Base-by-base conservation (phyloP, 2,113 vertebrate genomes). In the Seriola dumerili region DNA sequence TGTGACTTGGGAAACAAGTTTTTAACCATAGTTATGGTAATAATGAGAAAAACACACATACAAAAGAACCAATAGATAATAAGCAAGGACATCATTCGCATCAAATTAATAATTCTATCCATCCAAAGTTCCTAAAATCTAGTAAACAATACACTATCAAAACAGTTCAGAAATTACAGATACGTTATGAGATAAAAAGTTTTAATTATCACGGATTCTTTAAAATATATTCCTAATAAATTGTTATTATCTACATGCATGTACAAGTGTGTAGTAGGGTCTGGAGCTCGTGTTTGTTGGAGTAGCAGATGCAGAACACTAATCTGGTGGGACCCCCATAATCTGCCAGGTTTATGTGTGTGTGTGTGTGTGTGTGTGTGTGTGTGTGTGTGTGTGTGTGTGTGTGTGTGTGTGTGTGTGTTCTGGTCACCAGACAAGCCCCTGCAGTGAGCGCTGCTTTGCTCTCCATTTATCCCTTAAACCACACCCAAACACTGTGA, bases 321-420 rank as follows among this genome's bases (percentile, higher is more conserved):
- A 93, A 94, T 93, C 93, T 91, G 72, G 80, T 70, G 78, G 79
- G 88, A 85, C 83, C 87, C 83, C 80, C 63, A 42, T 93, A 93
- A 94, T 92, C 91, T 90, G 40, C 61, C 42, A 14, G 71, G 38
- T 44, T 42, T 57, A 2, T 23, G 13, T 58, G 46, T 48, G 16
- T 71, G 36, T 70, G 50, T 70, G 57, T 68, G 69, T 55, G 76
- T 76, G 69, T 80, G 84, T 77, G 23, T 58, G 38, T 59, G 73
- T 62, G 59, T 57, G 59, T 78, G 69, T 55, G 63, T 83, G 83
- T 79, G 69, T 78, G 82, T 84, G 73, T 65, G 59, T 61, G 58
- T 78, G 80, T 66, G 71, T 46, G 50, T 55, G 69, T 55, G 76
- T 76, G 59, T 61, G 58, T 78, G 80, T 66, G 71, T 46, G 50